These are phyloP conservation scores for Littorina saxatilis DNA, from an alignment of 1,140 invertebrate species.

Conservation along the genomic window DNA sequence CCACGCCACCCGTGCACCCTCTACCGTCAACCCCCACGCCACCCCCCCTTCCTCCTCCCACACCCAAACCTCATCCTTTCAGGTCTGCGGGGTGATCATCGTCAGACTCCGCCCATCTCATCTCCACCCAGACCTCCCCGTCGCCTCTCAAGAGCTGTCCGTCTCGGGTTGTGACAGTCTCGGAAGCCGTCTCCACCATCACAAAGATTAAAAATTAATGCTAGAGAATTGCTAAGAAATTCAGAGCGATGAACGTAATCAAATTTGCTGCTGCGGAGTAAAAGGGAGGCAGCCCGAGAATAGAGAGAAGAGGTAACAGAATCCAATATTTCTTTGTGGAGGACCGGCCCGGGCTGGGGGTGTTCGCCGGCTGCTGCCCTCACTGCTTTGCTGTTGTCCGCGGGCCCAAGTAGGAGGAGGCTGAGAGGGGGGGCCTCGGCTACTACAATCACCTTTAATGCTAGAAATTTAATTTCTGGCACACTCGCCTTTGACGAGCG, in stretches of 20 bases:
- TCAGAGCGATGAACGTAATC: constrained; percentile 44
- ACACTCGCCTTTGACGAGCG: constrained; percentile 40
- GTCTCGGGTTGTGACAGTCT: constrained; percentile 34
- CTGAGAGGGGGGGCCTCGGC: neutral
- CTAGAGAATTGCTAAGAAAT: constrained; percentile 45
- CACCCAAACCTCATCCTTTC: too few species aligned
- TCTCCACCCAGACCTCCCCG: neutral
- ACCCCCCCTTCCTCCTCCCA: too few species aligned
- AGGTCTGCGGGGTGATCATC: neutral
- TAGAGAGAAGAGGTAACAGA: constrained; percentile 26
- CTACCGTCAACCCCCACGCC: too few species aligned
- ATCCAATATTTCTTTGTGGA: constrained; percentile 44
- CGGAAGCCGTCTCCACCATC: constrained; percentile 18
- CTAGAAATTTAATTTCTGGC: constrained; percentile 46
- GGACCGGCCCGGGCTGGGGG: neutral
- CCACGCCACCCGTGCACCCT: too few species aligned
- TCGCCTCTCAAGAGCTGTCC: constrained; percentile 24
- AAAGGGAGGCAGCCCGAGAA: neutral
- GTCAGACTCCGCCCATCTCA: neutral
- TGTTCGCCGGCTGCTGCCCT: neutral
- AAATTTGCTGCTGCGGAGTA: constrained; percentile 38
- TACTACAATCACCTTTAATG: constrained; percentile 40
- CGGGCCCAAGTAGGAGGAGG: constrained; percentile 9
- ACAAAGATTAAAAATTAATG: constrained; percentile 50
- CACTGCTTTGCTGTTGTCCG: constrained; percentile 3